Evolutionary conservation across 2,888 invertebrate species (phyloP).

Genomic region (Machimus atricapillus): DNA sequence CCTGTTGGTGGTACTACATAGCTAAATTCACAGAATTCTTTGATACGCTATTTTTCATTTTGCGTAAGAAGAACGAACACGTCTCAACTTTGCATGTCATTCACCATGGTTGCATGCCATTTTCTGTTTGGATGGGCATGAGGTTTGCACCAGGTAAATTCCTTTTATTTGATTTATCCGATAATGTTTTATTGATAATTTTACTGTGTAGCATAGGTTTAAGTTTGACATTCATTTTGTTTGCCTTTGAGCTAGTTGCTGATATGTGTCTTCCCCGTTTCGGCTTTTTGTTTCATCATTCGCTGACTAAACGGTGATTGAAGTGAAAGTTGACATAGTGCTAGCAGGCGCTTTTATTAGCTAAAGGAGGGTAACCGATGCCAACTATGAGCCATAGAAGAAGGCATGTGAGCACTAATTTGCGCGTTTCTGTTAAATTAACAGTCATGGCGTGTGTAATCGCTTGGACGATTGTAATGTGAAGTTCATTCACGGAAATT

Average conservation of each 20-base stretch:
- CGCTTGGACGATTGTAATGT: neutral
- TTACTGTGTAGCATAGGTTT: neutral
- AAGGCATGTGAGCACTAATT: neutral
- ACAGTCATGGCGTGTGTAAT: neutral
- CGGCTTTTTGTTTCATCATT: neutral
- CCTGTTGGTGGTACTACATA: constrained; percentile 97
- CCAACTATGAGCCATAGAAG: neutral
- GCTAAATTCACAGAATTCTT: constrained; percentile 97
- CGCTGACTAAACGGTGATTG: neutral
- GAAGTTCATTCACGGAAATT: neutral
- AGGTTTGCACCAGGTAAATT: constrained; percentile 88
- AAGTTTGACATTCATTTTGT: neutral
- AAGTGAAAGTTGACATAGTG: constrained; percentile 14
- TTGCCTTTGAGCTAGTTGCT: neutral
- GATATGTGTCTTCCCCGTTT: neutral
- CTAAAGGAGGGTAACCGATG: neutral
- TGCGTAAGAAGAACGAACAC: constrained; percentile 93
- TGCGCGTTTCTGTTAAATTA: neutral
- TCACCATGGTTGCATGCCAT: constrained; percentile 96
- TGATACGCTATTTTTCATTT: constrained; percentile 95
- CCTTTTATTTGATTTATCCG: constrained; percentile 28
- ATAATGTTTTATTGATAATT: constrained; percentile 14
- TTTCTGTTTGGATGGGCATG: constrained; percentile 94
- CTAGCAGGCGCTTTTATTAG: neutral
- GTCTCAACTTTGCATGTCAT: constrained; percentile 94